phyloP scores from a whole-genome alignment of 2,797 vertebrate genomes.

The Acipenser ruthenus region DNA sequence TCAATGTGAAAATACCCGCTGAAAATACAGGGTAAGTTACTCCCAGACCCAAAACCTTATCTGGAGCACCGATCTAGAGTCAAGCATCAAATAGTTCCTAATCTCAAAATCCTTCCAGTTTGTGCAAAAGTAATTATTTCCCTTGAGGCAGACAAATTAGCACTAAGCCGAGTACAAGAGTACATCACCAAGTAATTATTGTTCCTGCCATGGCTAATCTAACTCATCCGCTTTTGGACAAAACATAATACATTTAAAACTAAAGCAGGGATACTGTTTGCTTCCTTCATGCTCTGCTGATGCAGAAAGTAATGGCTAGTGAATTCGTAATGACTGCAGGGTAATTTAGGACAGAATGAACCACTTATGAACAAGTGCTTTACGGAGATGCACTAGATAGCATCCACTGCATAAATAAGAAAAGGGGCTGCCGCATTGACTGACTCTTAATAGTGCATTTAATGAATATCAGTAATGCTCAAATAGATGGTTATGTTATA shows the following conservation, averaged over 20 bases:
- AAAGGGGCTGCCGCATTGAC: no score
- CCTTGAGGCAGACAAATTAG: no score
- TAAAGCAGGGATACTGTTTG: conserved; percentile 4
- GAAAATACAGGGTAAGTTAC: no score
- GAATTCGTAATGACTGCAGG: conserved; percentile 2
- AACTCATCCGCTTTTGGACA: neutral
- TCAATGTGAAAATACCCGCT: no score
- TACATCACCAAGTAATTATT: neutral
- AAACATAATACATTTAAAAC: neutral
- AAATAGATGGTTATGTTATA: no score
- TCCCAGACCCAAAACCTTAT: no score
- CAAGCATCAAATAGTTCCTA: no score
- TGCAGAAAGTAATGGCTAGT: conserved; percentile 3
- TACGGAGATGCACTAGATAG: neutral
- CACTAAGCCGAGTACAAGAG: neutral
- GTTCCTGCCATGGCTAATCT: neutral
- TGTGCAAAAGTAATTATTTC: no score
- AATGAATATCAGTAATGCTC: no score
- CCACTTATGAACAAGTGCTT: conserved; percentile 5
- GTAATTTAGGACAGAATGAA: neutral
- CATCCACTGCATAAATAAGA: neutral
- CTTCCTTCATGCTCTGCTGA: neutral
- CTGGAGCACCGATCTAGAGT: no score
- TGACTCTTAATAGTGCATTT: no score
- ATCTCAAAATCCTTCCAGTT: no score